A percentile compares a stretch with the other conserved stretches of the same genome.
These are phyloP conservation scores for Pyralis farinalis DNA, from an alignment of 2,888 invertebrate genomes.

Conservation along the genomic window DNA sequence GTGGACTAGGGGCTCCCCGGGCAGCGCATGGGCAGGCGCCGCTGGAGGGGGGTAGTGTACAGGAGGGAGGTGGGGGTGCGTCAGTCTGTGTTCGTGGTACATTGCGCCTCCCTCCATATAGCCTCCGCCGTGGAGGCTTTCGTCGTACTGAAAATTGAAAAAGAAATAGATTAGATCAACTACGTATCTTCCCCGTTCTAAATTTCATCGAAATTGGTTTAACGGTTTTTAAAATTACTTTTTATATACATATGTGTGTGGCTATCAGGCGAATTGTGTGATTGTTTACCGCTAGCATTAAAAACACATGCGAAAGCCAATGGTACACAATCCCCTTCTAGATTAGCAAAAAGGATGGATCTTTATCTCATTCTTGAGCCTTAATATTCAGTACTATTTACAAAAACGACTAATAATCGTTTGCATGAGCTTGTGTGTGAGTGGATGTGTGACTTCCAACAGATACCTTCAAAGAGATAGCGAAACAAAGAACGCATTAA, in stretches of 20 bases:
- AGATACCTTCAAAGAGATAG: neutral
- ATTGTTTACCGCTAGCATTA: too few relatives aligned
- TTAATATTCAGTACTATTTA: too few relatives aligned
- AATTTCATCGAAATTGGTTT: too few relatives aligned
- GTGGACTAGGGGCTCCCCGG: slow-evolving; percentile 93
- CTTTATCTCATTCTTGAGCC: too few relatives aligned
- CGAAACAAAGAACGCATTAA: slow-evolving; percentile 4
- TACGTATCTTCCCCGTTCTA: too few relatives aligned
- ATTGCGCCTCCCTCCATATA: slow-evolving; percentile 91
- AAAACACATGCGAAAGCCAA: too few relatives aligned
- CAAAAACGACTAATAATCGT: too few relatives aligned
- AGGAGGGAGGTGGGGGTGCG: slow-evolving; percentile 86
- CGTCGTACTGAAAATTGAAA: slow-evolving; percentile 88
- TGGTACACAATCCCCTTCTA: too few relatives aligned
- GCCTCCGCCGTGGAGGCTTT: slow-evolving; percentile 91
- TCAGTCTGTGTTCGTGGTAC: slow-evolving; percentile 91
- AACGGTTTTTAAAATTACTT: too few relatives aligned
- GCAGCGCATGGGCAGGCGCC: slow-evolving; percentile 94
- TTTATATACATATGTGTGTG: too few relatives aligned
- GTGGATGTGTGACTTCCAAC: neutral
- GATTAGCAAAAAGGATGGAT: too few relatives aligned
- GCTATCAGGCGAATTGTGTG: too few relatives aligned
- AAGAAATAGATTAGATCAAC: neutral
- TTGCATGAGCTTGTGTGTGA: neutral
- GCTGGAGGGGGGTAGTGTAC: slow-evolving; percentile 92